These are phyloP conservation scores for Heliothis subflexa DNA, from an alignment of 1,140 invertebrate species.

Conservation along the genomic window DNA sequence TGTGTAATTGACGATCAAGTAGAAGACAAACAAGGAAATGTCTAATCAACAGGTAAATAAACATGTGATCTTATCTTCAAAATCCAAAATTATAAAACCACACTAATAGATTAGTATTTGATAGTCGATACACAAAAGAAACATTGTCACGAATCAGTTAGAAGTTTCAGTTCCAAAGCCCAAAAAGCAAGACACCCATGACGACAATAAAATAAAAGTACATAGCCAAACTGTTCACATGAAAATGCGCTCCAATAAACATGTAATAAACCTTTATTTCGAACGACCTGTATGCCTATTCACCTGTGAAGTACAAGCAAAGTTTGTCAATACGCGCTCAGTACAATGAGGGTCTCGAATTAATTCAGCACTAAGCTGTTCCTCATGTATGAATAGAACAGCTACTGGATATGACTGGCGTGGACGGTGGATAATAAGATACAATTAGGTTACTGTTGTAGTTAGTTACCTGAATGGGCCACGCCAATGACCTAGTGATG, in stretches of 20 bases:
- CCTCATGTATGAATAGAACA: constrained; percentile 14
- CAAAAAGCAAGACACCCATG: constrained; percentile 32
- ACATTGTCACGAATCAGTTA: neutral
- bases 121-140: neutral
- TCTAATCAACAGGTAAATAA: too few relatives aligned
- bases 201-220: constrained; percentile 30
- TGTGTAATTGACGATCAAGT: too few relatives aligned
- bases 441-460: neutral
- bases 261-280: constrained; percentile 40
- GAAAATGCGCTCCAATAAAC: constrained; percentile 42
- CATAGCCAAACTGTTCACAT: constrained; percentile 23
- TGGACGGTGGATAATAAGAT: neutral
- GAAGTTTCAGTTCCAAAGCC: neutral
- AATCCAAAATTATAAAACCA: too few relatives aligned
- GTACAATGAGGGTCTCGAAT: constrained; percentile 17
- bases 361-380: constrained; percentile 17
- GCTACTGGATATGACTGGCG: neutral
- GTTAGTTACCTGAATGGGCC: neutral
- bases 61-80: too few relatives aligned
- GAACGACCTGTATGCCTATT: constrained; percentile 41
- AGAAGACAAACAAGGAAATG: too few relatives aligned
- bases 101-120: too few relatives aligned
- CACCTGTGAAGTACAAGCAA: constrained; percentile 40
- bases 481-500: constrained; percentile 3
- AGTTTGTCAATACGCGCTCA: constrained; percentile 33